Conservation (phyloP, 1,140 invertebrate genomes). For the Drosophila nebulosa region DNA sequence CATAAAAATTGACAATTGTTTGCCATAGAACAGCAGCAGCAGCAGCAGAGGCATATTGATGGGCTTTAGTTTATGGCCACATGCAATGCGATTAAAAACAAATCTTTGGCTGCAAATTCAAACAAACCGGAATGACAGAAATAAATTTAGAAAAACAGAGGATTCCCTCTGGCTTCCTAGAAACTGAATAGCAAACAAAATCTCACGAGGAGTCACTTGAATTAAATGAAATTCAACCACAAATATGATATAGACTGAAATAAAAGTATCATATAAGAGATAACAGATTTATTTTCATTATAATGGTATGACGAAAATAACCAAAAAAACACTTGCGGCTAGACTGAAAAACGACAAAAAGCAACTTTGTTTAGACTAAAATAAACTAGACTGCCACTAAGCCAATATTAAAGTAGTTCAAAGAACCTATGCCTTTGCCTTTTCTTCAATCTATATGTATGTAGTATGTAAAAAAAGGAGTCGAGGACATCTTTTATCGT, state of each 20-base stretch:
- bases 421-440: neutral
- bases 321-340: too few species aligned
- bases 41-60: neutral
- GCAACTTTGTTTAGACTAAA: too few species aligned
- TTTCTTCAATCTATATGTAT: neutral
- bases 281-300: too few species aligned
- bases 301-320: too few species aligned
- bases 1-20: constrained; percentile 66
- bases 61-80: constrained; percentile 35
- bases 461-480: neutral
- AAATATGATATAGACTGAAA: too few species aligned
- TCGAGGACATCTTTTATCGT: constrained; percentile 1
- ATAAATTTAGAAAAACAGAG: neutral
- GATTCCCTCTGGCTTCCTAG: neutral
- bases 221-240: neutral
- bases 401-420: neutral
- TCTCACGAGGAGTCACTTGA: neutral
- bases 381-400: too few species aligned
- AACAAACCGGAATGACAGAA: neutral
- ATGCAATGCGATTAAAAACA: constrained; percentile 69
- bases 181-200: neutral
- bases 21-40: constrained; percentile 8
- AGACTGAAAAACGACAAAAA: too few species aligned
- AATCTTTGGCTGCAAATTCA: constrained; percentile 44
- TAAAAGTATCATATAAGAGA: too few species aligned